Conservation (phyloP, 2,888 invertebrate genomes). For the Heliconius hortense region DNA sequence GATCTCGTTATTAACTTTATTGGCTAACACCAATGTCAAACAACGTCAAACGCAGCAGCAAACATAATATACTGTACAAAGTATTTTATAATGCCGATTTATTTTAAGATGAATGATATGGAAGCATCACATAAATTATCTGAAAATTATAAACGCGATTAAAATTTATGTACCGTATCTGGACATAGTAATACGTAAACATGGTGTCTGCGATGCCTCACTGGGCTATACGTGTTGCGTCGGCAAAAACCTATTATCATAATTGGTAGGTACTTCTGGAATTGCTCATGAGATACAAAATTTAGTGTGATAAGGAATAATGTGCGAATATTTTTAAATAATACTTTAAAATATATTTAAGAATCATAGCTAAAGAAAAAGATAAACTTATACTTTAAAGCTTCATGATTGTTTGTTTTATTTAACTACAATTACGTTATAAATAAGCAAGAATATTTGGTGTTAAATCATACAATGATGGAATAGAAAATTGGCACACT, state of each 20-base stretch:
- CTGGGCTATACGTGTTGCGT: not conserved
- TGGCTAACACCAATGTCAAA: not conserved
- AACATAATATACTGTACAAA: conserved; percentile 2
- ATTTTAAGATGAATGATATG: conserved; percentile 18
- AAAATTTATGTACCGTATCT: conserved; percentile 22
- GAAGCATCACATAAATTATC: conserved; percentile 24
- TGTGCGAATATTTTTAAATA: not conserved
- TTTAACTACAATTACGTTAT: too few species aligned
- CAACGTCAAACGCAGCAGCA: conserved; percentile 12
- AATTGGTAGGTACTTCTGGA: not conserved
- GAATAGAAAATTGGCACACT: too few species aligned
- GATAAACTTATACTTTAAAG: too few species aligned
- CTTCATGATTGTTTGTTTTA: too few species aligned
- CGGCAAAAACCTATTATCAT: not conserved
- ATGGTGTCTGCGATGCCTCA: not conserved
- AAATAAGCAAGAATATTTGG: too few species aligned
- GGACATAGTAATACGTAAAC: conserved; percentile 11
- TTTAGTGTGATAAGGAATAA: not conserved
- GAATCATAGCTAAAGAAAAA: too few species aligned
- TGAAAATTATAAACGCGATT: conserved; percentile 20
- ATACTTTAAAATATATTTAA: not conserved
- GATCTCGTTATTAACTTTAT: not conserved
- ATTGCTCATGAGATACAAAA: not conserved
- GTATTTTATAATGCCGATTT: conserved; percentile 19
- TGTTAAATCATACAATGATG: too few species aligned